phyloP scores from a whole-genome alignment of 2,113 vertebrate genomes.

The Oreochromis niloticus region DNA sequence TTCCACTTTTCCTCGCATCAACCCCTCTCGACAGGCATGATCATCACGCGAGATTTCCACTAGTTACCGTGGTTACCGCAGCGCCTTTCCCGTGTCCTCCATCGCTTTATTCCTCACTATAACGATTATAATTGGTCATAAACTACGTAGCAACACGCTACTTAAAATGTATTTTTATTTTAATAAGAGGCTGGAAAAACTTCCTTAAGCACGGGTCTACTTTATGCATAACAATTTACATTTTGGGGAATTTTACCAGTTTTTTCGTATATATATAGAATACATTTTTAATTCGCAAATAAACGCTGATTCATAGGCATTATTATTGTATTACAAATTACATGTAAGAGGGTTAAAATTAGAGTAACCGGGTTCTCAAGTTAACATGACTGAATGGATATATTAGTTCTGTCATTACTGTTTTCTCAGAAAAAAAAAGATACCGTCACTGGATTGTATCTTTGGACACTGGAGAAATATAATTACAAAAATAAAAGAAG shows the following conservation, averaged over 20 bases:
- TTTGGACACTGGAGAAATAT: neutral
- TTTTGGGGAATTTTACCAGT: neutral
- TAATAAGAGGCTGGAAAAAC: neutral
- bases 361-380: neutral
- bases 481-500: neutral
- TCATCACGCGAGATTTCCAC: conserved; percentile 56
- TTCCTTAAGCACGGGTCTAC: neutral
- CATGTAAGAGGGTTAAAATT: neutral
- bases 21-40: conserved; percentile 19
- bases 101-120: neutral
- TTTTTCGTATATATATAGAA: neutral
- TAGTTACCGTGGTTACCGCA: conserved; percentile 61
- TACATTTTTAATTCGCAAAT: neutral
- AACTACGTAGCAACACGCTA: neutral
- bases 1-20: conserved; percentile 60
- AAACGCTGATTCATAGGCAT: neutral
- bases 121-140: neutral
- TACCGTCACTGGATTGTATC: neutral
- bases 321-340: neutral
- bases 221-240: neutral
- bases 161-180: neutral
- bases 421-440: neutral
- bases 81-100: neutral
- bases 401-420: neutral
- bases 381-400: neutral